Percentiles rank a stretch among this genome's conserved stretches.
Conservation (phyloP, 2,113 vertebrate genomes). For the Egretta garzetta region DNA sequence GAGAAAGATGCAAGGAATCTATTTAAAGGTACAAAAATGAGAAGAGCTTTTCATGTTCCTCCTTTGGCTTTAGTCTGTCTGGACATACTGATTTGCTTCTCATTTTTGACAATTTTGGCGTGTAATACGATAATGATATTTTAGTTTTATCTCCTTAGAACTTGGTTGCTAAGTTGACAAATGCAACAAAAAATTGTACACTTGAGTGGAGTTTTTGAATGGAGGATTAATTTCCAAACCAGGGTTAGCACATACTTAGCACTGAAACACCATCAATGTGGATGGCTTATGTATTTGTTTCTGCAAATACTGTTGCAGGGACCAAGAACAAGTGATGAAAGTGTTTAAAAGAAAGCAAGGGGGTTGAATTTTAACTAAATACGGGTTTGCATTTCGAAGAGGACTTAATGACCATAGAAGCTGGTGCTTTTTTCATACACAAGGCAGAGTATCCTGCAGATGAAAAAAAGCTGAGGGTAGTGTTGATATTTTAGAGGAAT, state of each 20-base stretch:
- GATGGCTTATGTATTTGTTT: neutral
- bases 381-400: neutral
- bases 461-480: neutral
- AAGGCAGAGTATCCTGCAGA: neutral
- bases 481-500: neutral
- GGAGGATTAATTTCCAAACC: neutral
- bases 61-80: conserved; percentile 4
- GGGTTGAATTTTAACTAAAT: neutral
- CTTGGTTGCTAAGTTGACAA: neutral
- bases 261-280: neutral
- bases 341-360: neutral
- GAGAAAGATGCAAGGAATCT: neutral
- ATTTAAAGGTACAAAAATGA: conserved; percentile 10
- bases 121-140: neutral
- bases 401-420: neutral
- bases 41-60: neutral
- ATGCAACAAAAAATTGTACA: neutral
- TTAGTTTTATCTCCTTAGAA: neutral
- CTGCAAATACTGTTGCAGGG: neutral
- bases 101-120: neutral
- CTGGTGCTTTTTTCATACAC: neutral
- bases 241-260: neutral
- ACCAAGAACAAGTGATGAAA: neutral
- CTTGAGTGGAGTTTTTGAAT: neutral
- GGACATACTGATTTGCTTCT: neutral